These are phyloP conservation scores for Mastomys coucha DNA, from an alignment of 2,113 vertebrate genomes.

Conservation along the genomic window DNA sequence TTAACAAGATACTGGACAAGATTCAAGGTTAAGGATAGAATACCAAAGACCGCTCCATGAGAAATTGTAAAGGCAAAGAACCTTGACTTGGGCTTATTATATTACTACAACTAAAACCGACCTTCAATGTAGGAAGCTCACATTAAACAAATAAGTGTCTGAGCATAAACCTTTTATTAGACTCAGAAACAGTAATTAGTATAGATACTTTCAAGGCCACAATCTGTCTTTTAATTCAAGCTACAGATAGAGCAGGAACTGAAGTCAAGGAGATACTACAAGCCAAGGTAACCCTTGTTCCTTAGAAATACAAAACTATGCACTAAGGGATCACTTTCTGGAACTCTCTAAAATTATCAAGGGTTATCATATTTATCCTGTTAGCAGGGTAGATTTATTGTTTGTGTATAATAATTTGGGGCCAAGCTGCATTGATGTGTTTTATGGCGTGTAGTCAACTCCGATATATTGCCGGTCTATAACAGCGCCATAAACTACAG, in stretches of 20 bases:
- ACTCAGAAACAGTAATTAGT: constrained; percentile 84
- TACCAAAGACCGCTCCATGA: constrained; percentile 81
- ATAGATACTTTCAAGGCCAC: constrained; percentile 84
- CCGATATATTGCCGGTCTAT: constrained; percentile 80
- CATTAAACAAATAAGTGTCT: constrained; percentile 82
- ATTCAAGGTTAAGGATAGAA: constrained; percentile 86
- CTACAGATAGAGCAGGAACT: constrained; percentile 75
- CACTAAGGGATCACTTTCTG: constrained; percentile 61
- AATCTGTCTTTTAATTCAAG: constrained; percentile 75
- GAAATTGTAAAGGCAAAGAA: constrained; percentile 85
- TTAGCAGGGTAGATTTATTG: constrained; percentile 88
- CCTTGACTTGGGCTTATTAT: constrained; percentile 86
- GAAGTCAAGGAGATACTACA: constrained; percentile 75
- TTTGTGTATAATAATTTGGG: constrained; percentile 86
- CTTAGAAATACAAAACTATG: constrained; percentile 65
- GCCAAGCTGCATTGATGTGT: constrained; percentile 81
- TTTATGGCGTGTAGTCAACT: constrained; percentile 87
- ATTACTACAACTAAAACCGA: constrained; percentile 86
- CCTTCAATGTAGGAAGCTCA: constrained; percentile 86
- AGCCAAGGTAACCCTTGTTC: constrained; percentile 77
- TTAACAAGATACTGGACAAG: constrained; percentile 59
- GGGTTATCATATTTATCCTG: constrained; percentile 85
- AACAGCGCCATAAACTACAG: constrained; percentile 85
- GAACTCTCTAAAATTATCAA: constrained; percentile 78
- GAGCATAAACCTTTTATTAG: constrained; percentile 84